Conservation (phyloP, 1,140 invertebrate species). For the Drosophila rufa region DNA sequence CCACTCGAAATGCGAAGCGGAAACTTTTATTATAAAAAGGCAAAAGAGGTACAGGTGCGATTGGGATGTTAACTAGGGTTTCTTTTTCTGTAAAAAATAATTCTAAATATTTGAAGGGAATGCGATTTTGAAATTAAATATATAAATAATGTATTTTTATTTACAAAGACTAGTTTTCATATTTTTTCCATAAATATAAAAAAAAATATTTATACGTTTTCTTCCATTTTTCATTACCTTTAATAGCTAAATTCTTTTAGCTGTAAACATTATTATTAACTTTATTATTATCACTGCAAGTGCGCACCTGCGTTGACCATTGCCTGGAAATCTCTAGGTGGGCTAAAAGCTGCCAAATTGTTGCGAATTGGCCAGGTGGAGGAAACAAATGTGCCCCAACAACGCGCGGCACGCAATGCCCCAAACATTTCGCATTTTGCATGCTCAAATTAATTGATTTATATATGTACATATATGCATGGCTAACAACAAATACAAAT, state of each 20-base stretch:
- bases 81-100: not conserved
- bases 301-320: slow-evolving; percentile 26
- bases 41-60: not conserved
- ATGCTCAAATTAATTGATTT: slow-evolving; percentile 80
- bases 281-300: not conserved
- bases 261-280: too few relatives aligned
- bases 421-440: slow-evolving; percentile 55
- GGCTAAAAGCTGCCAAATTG: slow-evolving; percentile 43
- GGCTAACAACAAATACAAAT: slow-evolving; percentile 37
- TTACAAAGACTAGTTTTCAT: too few relatives aligned
- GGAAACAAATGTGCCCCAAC: slow-evolving; percentile 40
- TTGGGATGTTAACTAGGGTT: not conserved
- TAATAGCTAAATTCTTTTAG: not conserved
- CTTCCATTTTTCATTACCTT: not conserved
- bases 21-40: slow-evolving; percentile 65
- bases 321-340: slow-evolving; percentile 46
- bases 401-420: slow-evolving; percentile 23
- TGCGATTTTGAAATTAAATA: not conserved
- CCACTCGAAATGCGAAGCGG: slow-evolving; percentile 56
- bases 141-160: not conserved
- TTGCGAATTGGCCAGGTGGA: slow-evolving; percentile 56
- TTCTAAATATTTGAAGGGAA: not conserved
- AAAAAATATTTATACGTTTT: too few relatives aligned
- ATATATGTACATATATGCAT: slow-evolving; percentile 43
- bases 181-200: too few relatives aligned